Conservation (phyloP, 1,140 invertebrate genomes). For the Listronotus bonariensis region DNA sequence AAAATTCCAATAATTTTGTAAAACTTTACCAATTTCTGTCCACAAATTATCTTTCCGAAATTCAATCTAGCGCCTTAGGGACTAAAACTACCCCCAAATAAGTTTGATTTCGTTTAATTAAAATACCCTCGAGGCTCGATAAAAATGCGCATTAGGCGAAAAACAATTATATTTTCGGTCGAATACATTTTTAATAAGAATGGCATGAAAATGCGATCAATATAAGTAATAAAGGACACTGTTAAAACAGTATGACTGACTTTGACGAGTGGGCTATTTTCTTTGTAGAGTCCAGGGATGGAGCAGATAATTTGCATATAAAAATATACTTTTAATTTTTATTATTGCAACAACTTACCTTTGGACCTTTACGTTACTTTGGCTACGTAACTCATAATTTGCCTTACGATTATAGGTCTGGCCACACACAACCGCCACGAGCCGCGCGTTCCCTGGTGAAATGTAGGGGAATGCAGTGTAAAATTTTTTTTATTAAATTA, state of each 20-base stretch:
- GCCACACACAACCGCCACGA: too few relatives aligned
- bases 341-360: too few relatives aligned
- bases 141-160: conserved; percentile 3
- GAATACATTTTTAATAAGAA: conserved; percentile 18
- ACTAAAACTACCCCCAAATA: conserved; percentile 2
- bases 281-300: too few relatives aligned
- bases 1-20: conserved; percentile 9
- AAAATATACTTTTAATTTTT: too few relatives aligned
- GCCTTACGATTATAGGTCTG: too few relatives aligned
- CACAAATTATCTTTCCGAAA: conserved; percentile 15
- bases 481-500: too few relatives aligned
- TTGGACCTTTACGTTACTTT: too few relatives aligned
- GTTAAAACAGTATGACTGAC: neutral
- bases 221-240: conserved; percentile 2
- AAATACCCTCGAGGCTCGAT: neutral
- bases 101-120: conserved; percentile 12
- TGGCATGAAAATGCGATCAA: neutral
- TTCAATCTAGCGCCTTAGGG: conserved; percentile 3
- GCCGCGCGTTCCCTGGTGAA: too few relatives aligned
- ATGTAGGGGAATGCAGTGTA: too few relatives aligned
- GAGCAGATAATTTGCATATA: too few relatives aligned
- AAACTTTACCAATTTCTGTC: conserved; percentile 18
- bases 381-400: too few relatives aligned
- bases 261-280: too few relatives aligned
- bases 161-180: conserved; percentile 7